Evolutionary conservation across 2,113 vertebrate genomes (phyloP).

Genomic region (Dolichallabes microphthalmus): DNA sequence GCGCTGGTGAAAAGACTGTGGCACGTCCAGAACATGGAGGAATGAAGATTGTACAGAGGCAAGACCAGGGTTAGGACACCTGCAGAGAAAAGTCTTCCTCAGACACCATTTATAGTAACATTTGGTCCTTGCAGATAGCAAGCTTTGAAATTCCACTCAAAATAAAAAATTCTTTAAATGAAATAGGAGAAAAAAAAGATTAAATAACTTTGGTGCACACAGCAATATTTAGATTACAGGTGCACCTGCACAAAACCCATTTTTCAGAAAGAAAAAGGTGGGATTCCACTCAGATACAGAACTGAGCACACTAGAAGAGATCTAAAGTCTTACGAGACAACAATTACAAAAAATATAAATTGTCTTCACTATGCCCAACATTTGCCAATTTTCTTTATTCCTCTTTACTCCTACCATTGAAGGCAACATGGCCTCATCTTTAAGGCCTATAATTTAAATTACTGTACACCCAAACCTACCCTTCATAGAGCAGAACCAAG

Average conservation of each 20-base stretch:
- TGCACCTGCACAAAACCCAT: too few relatives aligned
- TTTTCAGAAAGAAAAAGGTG: too few relatives aligned
- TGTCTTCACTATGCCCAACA: not conserved
- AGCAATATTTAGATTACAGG: too few relatives aligned
- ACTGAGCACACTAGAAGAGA: too few relatives aligned
- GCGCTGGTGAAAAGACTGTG: conserved; percentile 49
- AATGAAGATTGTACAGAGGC: conserved; percentile 52
- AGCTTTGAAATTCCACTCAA: too few relatives aligned
- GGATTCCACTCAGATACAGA: too few relatives aligned
- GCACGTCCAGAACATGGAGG: conserved; percentile 49
- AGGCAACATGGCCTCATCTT: not conserved
- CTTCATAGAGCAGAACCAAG: conserved; percentile 68
- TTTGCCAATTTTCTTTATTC: not conserved
- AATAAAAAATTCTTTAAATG: too few relatives aligned
- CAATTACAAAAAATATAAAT: not conserved
- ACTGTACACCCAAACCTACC: conserved; percentile 54
- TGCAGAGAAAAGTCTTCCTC: conserved; percentile 17
- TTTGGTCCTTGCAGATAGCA: too few relatives aligned
- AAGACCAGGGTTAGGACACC: conserved; percentile 64
- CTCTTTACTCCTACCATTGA: not conserved
- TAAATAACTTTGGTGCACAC: too few relatives aligned
- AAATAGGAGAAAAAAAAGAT: too few relatives aligned
- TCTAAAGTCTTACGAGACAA: not conserved
- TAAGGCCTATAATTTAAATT: too few relatives aligned
- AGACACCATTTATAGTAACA: not conserved